phyloP scores from a whole-genome alignment of 2,888 invertebrate genomes.

The Drosophila peninsularis region DNA sequence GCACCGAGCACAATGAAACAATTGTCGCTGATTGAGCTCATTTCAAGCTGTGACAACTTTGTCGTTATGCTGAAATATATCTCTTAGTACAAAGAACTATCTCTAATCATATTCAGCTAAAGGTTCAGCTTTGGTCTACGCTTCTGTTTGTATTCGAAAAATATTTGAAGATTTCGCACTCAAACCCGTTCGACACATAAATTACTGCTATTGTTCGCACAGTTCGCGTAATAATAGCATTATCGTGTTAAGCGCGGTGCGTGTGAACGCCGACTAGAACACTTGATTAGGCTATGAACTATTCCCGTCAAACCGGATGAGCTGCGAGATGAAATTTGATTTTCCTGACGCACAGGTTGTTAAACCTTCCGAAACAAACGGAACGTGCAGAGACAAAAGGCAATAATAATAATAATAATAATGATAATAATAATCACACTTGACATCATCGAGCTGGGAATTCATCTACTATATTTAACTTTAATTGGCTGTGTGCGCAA shows the following conservation, averaged over 20 bases:
- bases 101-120: neutral
- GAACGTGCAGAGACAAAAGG: conserved; percentile 21
- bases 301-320: conserved; percentile 54
- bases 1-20: neutral
- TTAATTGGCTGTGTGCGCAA: conserved; percentile 51
- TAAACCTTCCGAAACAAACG: conserved; percentile 47
- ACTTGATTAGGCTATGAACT: conserved; percentile 15
- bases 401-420: conserved; percentile 30
- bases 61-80: neutral
- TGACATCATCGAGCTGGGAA: conserved; percentile 62
- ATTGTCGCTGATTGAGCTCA: neutral
- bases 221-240: conserved; percentile 2
- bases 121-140: neutral
- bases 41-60: neutral
- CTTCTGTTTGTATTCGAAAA: neutral
- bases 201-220: neutral
- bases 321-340: neutral
- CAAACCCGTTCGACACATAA: conserved; percentile 3
- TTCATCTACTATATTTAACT: conserved; percentile 15
- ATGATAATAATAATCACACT: conserved; percentile 32
- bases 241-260: conserved; percentile 10
- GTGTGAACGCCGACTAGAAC: conserved; percentile 19
- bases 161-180: neutral
- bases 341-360: conserved; percentile 40
- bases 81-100: neutral